Conservation (phyloP, 2,888 invertebrate species). For the Archips crataeganus region DNA sequence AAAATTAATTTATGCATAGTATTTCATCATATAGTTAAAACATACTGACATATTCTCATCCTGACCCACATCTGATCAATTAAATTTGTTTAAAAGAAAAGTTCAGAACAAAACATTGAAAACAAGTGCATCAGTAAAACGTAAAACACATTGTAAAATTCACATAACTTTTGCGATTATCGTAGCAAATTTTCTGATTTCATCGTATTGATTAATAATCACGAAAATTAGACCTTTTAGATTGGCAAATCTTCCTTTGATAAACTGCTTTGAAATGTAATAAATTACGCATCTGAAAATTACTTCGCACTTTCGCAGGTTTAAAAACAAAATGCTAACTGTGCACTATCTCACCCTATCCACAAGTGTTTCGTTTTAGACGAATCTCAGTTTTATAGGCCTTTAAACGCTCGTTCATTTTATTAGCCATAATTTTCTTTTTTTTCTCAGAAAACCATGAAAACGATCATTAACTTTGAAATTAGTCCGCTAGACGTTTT, state of each 20-base stretch:
- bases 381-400: background rate
- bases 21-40: too few species aligned
- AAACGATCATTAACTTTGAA: background rate
- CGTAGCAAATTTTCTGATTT: too few species aligned
- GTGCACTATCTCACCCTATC: background rate
- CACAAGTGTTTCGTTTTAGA: background rate
- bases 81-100: too few species aligned
- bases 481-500: background rate
- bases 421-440: background rate
- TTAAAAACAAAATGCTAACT: background rate
- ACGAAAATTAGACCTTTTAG: background rate
- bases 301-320: background rate
- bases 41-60: too few species aligned
- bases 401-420: constrained; percentile 5
- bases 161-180: too few species aligned
- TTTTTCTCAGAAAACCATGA: background rate
- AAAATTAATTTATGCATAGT: too few species aligned
- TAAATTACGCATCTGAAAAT: background rate
- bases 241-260: background rate
- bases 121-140: too few species aligned
- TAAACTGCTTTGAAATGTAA: background rate
- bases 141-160: too few species aligned
- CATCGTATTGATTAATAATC: background rate
- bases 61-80: too few species aligned
- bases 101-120: too few species aligned